Evolutionary conservation across 1,140 invertebrate genomes (phyloP), one percentile per base, ranked within the genome.

Genomic region (Conus ventricosus): DNA sequence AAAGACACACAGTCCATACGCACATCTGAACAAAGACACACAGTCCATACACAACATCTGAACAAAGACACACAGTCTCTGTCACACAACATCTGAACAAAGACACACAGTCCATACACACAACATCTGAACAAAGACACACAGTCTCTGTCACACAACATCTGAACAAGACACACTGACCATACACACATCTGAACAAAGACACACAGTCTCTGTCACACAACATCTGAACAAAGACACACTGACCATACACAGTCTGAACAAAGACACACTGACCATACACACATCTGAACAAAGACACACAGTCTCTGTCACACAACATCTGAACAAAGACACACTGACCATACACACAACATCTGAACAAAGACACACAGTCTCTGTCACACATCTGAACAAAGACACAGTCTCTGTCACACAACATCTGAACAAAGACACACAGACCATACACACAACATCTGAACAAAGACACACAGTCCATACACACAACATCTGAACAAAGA

Each of bases 351-450:
- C 67, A 13, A 20, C 67, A 71, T 23, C 67, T 13, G 17, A 13
- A 71, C 67, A 71, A n/a, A 71, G 13, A 71, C 67, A 71, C 6
- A 71, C 11, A 13, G 20, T 1, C 67, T 0, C 4, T 5, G 1
- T n/a, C 15, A 71, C 67, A 17, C 67, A 7, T 6, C 1, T 20
- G 20, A 23, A 23, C 11, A 71, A 20, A 71, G 17, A 71, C 13
- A 71, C 15, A 71, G 20, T 17, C 10, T 13, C 67, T 20, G 15
- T n/a, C n/a, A 78, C 92, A n/a, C n/a, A n/a, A n/a, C 67, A 20
- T 71, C 23, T 71, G 17, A 71, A 20, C 11, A 71, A n/a, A 23
- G 67, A 71, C 67, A 71, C 6, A 23, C 67, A n/a, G 20, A 71
- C 67, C 15, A 23, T 23, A 11, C 11, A 11, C 15, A 20, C 67